phyloP scores from a whole-genome alignment of 1,140 invertebrate species.

The Caerostris darwini region DNA sequence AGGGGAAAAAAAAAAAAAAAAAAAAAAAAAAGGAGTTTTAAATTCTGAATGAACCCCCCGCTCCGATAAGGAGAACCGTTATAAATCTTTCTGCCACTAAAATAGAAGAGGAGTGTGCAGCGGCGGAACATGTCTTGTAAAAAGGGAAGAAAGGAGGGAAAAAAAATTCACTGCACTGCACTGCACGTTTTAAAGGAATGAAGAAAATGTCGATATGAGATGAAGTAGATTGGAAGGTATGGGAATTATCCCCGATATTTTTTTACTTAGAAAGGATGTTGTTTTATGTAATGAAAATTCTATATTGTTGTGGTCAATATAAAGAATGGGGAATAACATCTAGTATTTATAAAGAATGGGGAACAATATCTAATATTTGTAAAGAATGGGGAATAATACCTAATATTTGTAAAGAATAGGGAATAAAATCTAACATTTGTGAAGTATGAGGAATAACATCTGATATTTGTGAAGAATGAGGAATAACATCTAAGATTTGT shows the following conservation, averaged over 20 bases:
- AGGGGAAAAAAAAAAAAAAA: too few relatives aligned
- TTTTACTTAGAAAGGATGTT: not conserved
- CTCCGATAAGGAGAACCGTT: slow-evolving; percentile 52
- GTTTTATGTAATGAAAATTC: too few relatives aligned
- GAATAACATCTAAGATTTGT: too few relatives aligned
- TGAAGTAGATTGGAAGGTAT: not conserved
- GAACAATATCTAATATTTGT: too few relatives aligned
- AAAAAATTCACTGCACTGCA: not conserved
- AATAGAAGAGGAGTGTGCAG: slow-evolving; percentile 44
- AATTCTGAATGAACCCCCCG: slow-evolving; percentile 65
- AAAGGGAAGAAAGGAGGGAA: not conserved
- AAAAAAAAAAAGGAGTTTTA: slow-evolving; percentile 40
- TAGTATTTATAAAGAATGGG: too few relatives aligned
- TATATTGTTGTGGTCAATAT: too few relatives aligned
- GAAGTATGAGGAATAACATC: too few relatives aligned
- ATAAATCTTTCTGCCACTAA: slow-evolving; percentile 69
- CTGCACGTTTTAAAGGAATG: not conserved
- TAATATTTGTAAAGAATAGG: too few relatives aligned
- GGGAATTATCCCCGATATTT: not conserved
- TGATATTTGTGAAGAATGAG: too few relatives aligned
- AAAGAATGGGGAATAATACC: too few relatives aligned
- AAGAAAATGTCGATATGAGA: not conserved
- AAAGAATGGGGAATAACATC: too few relatives aligned
- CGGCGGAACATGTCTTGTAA: slow-evolving; percentile 2
- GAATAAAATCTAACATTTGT: too few relatives aligned